phyloP scores from a whole-genome alignment of 2,888 invertebrate genomes.

The Agrochola litura region DNA sequence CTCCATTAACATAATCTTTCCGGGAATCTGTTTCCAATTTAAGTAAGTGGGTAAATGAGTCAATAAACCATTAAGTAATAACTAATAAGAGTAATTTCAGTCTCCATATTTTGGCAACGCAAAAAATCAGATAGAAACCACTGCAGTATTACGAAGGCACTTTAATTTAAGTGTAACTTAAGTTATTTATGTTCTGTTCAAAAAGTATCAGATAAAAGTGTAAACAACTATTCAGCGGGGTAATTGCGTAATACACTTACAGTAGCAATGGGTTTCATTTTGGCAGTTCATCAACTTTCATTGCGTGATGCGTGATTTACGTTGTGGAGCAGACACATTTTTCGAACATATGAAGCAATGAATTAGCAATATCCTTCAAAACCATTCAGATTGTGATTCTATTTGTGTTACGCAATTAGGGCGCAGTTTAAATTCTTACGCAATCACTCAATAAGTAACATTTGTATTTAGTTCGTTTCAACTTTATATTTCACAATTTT shows the following conservation, averaged over 20 bases:
- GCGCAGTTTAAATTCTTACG: not conserved
- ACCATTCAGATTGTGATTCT: no score
- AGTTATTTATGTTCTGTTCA: not conserved
- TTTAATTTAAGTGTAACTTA: slow-evolving; percentile 22
- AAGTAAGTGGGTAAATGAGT: not conserved
- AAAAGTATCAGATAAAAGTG: no score
- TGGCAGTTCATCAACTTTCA: not conserved
- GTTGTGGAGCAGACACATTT: no score
- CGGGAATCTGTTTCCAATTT: slow-evolving; percentile 11
- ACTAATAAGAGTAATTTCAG: slow-evolving; percentile 9
- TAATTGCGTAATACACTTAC: no score
- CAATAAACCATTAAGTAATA: slow-evolving; percentile 29
- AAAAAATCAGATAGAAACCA: slow-evolving; percentile 16
- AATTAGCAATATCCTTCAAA: no score
- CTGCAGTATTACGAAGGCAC: slow-evolving; percentile 7
- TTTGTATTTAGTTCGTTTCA: not conserved
- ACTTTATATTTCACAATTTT: no score
- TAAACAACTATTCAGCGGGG: not conserved
- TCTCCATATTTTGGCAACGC: slow-evolving; percentile 10
- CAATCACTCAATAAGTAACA: no score
- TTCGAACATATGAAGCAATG: no score
- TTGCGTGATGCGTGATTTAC: no score
- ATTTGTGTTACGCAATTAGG: not conserved
- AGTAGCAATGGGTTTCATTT: not conserved
- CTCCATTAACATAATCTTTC: not conserved